Conservation (phyloP, 2,888 invertebrate species). For the Furcula furcula region DNA sequence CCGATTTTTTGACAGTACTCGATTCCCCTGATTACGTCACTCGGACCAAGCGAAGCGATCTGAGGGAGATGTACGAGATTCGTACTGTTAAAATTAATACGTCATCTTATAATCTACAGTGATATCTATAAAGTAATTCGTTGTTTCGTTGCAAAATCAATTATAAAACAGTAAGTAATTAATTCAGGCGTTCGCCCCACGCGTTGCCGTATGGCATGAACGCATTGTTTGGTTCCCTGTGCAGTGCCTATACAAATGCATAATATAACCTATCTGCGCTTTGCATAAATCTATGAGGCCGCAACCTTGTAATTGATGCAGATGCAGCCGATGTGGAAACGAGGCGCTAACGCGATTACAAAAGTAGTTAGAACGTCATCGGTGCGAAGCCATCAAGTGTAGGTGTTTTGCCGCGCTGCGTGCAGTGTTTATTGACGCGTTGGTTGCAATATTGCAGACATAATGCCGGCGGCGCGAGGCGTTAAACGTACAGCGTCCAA, state of each 20-base stretch:
- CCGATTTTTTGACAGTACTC: conserved; percentile 18
- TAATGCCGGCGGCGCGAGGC: conserved; percentile 78
- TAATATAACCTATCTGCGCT: conserved; percentile 77
- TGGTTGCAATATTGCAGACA: conserved; percentile 75
- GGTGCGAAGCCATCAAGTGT: conserved; percentile 47
- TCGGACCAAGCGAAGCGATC: conserved; percentile 67
- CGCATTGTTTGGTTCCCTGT: conserved; percentile 71
- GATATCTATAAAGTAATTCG: conserved; percentile 46
- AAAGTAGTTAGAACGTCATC: conserved; percentile 67
- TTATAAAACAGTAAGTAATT: conserved; percentile 66
- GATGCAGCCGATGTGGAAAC: conserved; percentile 55
- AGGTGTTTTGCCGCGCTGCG: conserved; percentile 66
- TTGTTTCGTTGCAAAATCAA: conserved; percentile 45
- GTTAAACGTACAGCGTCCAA: conserved; percentile 76
- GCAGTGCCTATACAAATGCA: conserved; percentile 75
- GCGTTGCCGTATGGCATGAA: conserved; percentile 43
- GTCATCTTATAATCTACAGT: conserved; percentile 67
- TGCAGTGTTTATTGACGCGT: conserved; percentile 69
- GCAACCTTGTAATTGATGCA: conserved; percentile 70
- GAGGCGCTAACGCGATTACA: conserved; percentile 65
- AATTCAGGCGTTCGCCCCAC: conserved; percentile 27
- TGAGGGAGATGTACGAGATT: conserved; percentile 67
- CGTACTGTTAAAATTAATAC: conserved; percentile 71
- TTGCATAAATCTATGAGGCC: conserved; percentile 69
- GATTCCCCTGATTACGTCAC: conserved; percentile 54